Conservation (phyloP, 2,797 vertebrate species). For the Phoebastria nigripes region DNA sequence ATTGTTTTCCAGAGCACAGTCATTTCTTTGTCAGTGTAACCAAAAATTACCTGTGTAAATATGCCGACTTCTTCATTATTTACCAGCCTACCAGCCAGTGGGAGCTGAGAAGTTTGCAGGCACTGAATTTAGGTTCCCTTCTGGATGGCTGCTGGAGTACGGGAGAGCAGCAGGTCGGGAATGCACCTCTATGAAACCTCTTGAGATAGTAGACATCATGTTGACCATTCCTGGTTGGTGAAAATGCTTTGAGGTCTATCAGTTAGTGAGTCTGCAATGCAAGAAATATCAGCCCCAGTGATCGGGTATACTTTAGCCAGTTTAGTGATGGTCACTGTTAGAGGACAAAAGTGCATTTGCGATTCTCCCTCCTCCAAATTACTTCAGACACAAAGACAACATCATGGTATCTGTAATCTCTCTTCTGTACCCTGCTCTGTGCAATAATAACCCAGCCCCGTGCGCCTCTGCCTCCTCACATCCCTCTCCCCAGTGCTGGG, state of each 20-base stretch:
- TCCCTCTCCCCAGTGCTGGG: neutral
- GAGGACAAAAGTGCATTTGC: neutral
- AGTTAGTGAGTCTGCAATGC: neutral
- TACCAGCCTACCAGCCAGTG: neutral
- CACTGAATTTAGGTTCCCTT: neutral
- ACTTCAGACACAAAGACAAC: neutral
- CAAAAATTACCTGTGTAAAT: neutral
- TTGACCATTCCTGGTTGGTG: neutral
- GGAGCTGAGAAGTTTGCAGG: neutral
- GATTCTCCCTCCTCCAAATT: neutral
- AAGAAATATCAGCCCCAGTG: neutral
- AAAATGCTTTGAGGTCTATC: neutral
- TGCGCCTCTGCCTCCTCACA: fast-evolving
- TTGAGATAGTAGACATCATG: neutral
- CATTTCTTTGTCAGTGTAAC: neutral
- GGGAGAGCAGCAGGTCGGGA: neutral
- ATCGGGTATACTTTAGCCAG: neutral
- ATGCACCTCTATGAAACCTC: neutral
- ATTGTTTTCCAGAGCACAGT: neutral
- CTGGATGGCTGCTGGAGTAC: neutral
- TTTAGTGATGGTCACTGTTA: neutral
- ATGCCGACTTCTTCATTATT: neutral
- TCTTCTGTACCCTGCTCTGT: neutral
- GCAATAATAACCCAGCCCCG: neutral
- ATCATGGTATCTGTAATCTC: neutral